phyloP scores from a whole-genome alignment of 2,113 vertebrate genomes.

The Puffinus mauretanicus region DNA sequence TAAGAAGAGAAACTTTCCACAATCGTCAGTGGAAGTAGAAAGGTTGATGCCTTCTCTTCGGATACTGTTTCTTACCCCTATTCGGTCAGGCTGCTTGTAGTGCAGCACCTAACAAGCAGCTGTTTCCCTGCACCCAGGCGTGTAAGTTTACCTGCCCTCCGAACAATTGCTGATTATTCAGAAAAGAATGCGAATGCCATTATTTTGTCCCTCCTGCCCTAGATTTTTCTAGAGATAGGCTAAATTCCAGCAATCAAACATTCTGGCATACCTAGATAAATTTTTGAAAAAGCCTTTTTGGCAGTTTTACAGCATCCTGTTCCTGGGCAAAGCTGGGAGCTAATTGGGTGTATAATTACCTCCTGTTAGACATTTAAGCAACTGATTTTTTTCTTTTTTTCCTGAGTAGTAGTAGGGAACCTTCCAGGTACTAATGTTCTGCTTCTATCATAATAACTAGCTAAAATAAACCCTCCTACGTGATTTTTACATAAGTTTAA shows the following conservation, averaged over 20 bases:
- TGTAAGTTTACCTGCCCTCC: not conserved
- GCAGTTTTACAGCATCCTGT: conserved; percentile 51
- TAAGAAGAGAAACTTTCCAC: not conserved
- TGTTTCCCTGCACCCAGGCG: not conserved
- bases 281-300: conserved; percentile 54
- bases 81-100: not conserved
- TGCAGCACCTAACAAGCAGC: not conserved
- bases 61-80: not conserved
- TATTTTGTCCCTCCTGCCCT: not conserved
- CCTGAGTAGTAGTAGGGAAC: not conserved
- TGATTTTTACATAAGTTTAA: not conserved
- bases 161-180: conserved; percentile 8
- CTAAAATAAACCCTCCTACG: conserved; percentile 13
- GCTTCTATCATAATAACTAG: not conserved
- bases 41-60: not conserved
- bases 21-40: not conserved
- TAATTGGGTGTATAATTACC: conserved; percentile 69
- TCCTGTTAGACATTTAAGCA: conserved; percentile 57
- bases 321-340: conserved; percentile 44
- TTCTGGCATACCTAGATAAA: conserved; percentile 23
- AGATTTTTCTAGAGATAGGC: conserved; percentile 48
- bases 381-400: not conserved
- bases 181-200: not conserved
- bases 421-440: conserved; percentile 45
- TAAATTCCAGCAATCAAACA: conserved; percentile 7